Percentiles rank a stretch among this genome's conserved stretches.
These are phyloP conservation scores for Drosophila ohnishii DNA, from an alignment of 1,140 invertebrate genomes.

Conservation along the genomic window DNA sequence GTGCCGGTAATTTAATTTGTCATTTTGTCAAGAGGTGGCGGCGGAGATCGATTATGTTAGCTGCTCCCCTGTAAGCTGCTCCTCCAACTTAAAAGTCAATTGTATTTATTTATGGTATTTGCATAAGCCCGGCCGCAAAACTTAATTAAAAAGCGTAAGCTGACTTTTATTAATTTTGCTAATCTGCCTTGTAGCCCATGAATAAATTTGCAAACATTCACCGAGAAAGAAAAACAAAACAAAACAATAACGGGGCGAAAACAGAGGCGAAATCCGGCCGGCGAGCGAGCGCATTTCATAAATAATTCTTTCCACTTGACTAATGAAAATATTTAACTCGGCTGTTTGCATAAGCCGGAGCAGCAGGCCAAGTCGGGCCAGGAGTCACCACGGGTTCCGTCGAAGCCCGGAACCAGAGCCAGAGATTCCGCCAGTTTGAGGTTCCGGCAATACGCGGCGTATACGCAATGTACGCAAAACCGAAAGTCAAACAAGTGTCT, in stretches of 20 bases:
- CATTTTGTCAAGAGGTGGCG: neutral
- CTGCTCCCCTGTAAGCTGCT: neutral
- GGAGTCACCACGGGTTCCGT: neutral
- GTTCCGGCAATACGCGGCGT: constrained; percentile 56
- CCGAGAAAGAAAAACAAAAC: constrained; percentile 29
- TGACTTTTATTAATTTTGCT: constrained; percentile 74
- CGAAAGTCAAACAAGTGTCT: constrained; percentile 65
- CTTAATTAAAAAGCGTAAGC: constrained; percentile 74
- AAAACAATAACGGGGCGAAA: constrained; percentile 33
- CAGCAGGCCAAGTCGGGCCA: neutral
- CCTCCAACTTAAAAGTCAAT: constrained; percentile 68
- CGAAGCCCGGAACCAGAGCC: constrained; percentile 14
- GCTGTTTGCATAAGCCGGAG: constrained; percentile 61
- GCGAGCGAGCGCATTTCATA: constrained; percentile 58
- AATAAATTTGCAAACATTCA: constrained; percentile 64
- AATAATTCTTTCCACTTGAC: constrained; percentile 75
- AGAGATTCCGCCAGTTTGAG: constrained; percentile 25
- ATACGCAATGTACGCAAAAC: constrained; percentile 60
- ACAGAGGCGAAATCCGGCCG: constrained; percentile 28
- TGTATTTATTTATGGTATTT: constrained; percentile 63
- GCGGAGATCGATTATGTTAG: constrained; percentile 24
- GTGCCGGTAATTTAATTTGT: constrained; percentile 42
- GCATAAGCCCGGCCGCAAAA: constrained; percentile 48
- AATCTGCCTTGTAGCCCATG: constrained; percentile 65
- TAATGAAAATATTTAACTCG: constrained; percentile 77